A percentile compares a stretch with the other conserved stretches of the same genome.
Evolutionary conservation across 2,888 invertebrate genomes (phyloP).

Genomic region (Drosophila villosipedis): DNA sequence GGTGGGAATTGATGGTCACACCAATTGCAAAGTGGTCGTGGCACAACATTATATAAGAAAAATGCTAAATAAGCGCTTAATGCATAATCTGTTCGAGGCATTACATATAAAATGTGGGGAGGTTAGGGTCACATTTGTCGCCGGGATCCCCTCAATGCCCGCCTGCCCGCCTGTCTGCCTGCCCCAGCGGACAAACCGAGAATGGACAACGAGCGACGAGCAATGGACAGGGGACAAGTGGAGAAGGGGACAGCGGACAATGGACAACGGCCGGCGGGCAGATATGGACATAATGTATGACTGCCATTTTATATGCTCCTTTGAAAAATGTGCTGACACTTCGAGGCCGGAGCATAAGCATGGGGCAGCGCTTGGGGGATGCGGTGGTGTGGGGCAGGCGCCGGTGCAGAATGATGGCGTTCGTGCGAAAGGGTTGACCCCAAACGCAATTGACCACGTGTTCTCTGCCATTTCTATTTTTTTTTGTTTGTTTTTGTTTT

Average conservation of each 20-base stretch:
- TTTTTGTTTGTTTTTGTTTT: slow-evolving; percentile 22
- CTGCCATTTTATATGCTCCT: slow-evolving; percentile 74
- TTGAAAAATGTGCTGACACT: slow-evolving; percentile 82
- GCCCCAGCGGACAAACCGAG: slow-evolving; percentile 12
- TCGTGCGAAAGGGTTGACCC: slow-evolving; percentile 82
- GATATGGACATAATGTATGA: slow-evolving; percentile 82
- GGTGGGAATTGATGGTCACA: slow-evolving; percentile 29
- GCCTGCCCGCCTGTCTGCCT: background rate
- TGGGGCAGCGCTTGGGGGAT: slow-evolving; percentile 8
- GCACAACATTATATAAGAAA: slow-evolving; percentile 66
- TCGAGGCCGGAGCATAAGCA: slow-evolving; percentile 50
- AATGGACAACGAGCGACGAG: slow-evolving; percentile 1
- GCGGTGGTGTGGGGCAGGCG: slow-evolving; percentile 16
- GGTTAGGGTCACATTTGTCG: slow-evolving; percentile 16
- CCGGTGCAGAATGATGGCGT: slow-evolving; percentile 68
- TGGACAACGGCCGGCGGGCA: slow-evolving; percentile 50
- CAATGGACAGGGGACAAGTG: background rate
- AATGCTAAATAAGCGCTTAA: slow-evolving; percentile 82
- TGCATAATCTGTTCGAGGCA: slow-evolving; percentile 77
- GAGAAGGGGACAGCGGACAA: background rate
- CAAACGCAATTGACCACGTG: slow-evolving; percentile 82
- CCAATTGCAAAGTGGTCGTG: slow-evolving; percentile 62
- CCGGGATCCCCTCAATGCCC: background rate
- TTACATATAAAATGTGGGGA: slow-evolving; percentile 25
- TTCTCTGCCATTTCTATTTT: slow-evolving; percentile 55